These are phyloP conservation scores for Ailuropoda melanoleuca DNA, from an alignment of 2,113 vertebrate species.

Conservation along the genomic window DNA sequence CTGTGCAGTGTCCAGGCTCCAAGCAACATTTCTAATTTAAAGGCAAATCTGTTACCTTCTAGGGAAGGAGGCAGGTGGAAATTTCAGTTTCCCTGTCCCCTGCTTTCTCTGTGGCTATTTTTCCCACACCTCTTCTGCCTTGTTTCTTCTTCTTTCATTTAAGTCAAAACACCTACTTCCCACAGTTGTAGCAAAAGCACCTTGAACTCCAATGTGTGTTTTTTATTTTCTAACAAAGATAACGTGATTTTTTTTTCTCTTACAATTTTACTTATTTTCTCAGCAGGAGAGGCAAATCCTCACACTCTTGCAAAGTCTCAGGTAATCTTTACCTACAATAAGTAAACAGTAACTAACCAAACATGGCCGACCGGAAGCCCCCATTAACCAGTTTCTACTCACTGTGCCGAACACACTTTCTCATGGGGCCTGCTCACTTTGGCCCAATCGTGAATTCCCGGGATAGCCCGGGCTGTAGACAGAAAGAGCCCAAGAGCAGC, in stretches of 20 bases:
- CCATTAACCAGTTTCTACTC: not conserved
- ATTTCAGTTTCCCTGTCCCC: not conserved
- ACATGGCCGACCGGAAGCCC: not conserved
- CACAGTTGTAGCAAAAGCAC: not conserved
- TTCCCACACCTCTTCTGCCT: not conserved
- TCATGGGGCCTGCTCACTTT: not conserved
- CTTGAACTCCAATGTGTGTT: not conserved
- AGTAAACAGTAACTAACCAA: not conserved
- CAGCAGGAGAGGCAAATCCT: not conserved
- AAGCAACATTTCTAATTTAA: not conserved
- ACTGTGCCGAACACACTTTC: not conserved
- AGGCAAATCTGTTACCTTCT: not conserved
- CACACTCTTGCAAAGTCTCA: not conserved
- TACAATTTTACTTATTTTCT: not conserved
- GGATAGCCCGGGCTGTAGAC: not conserved
- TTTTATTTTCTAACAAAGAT: not conserved
- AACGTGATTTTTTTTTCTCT: not conserved
- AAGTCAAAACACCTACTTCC: not conserved
- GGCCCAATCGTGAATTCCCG: not conserved
- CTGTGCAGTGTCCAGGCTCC: fast-evolving
- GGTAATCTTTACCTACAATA: not conserved
- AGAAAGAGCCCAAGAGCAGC: not conserved
- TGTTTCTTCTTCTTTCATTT: not conserved
- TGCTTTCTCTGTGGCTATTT: not conserved
- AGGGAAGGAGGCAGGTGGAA: not conserved